Conservation (phyloP, 2,797 vertebrate species). For the Chelon labrosus region DNA sequence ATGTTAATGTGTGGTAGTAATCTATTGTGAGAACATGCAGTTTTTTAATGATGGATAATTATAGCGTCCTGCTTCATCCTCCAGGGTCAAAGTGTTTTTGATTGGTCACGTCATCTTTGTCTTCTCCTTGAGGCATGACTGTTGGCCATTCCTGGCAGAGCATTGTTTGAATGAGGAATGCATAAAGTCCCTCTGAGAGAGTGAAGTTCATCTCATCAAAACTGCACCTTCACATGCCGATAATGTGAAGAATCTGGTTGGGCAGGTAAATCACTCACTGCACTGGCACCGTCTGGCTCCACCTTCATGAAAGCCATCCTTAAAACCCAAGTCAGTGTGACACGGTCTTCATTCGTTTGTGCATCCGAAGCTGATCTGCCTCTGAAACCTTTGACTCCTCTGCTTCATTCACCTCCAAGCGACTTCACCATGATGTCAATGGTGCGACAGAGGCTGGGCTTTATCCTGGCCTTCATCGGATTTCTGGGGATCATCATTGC, state of each 20-base stretch:
- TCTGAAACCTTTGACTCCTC: not conserved
- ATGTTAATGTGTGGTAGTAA: not conserved
- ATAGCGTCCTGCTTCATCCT: conserved; percentile 58
- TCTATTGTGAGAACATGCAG: conserved; percentile 19
- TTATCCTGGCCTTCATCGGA: conserved; percentile 87
- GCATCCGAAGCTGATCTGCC: conserved; percentile 13
- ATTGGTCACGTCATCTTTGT: conserved; percentile 51
- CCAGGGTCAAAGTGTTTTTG: conserved; percentile 51
- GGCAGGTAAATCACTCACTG: conserved; percentile 47
- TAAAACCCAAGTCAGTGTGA: conserved; percentile 56
- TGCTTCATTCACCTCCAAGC: conserved; percentile 14
- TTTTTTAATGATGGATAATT: conserved; percentile 18
- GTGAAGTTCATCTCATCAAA: conserved; percentile 74
- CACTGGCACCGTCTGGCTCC: conserved; percentile 69
- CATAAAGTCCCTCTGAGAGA: conserved; percentile 8
- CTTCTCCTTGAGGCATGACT: conserved; percentile 16
- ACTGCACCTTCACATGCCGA: conserved; percentile 50
- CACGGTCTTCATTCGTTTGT: not conserved
- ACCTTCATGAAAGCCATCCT: conserved; percentile 44
- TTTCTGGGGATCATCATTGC: conserved; percentile 90
- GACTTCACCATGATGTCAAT: conserved; percentile 89
- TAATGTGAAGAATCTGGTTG: conserved; percentile 74
- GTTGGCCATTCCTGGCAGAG: not conserved
- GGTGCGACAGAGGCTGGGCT: conserved; percentile 94
- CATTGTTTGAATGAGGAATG: conserved; percentile 36